Conservation (phyloP, 1,140 invertebrate species). For the Schlechtendalia chinensis region DNA sequence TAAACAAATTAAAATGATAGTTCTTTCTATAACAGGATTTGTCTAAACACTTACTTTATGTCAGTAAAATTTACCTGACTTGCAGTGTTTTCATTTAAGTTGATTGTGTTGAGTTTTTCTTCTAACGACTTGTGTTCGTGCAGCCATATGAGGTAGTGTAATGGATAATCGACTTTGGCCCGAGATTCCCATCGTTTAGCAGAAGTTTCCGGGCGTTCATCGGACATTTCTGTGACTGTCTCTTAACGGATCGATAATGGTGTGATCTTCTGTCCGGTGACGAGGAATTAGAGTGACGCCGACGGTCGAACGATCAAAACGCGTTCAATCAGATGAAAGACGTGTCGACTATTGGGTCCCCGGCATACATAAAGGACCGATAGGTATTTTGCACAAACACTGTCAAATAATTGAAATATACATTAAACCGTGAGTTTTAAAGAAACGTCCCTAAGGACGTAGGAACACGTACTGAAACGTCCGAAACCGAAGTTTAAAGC, state of each 20-base stretch:
- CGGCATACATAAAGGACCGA: too few species aligned
- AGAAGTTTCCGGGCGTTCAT: background rate
- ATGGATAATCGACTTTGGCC: background rate
- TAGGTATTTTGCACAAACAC: too few species aligned
- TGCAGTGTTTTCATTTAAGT: background rate
- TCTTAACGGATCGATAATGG: background rate
- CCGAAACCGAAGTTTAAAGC: too few species aligned
- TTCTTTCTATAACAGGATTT: too few species aligned
- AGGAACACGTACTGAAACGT: too few species aligned
- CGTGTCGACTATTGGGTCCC: too few species aligned
- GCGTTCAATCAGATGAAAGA: background rate
- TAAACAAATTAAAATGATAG: background rate
- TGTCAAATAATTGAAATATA: too few species aligned
- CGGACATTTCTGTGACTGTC: background rate
- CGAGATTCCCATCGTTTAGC: constrained; percentile 7
- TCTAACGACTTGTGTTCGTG: constrained; percentile 17
- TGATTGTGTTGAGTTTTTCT: background rate
- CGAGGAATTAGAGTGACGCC: background rate
- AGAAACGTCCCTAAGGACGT: too few species aligned
- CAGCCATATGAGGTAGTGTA: constrained; percentile 36
- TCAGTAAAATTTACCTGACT: background rate
- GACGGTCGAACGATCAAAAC: background rate
- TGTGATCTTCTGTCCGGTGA: background rate
- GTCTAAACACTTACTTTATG: too few species aligned
- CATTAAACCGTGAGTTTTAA: too few species aligned